Base-by-base conservation (phyloP, 2,113 vertebrate genomes). In the Petaurus breviceps region DNA sequence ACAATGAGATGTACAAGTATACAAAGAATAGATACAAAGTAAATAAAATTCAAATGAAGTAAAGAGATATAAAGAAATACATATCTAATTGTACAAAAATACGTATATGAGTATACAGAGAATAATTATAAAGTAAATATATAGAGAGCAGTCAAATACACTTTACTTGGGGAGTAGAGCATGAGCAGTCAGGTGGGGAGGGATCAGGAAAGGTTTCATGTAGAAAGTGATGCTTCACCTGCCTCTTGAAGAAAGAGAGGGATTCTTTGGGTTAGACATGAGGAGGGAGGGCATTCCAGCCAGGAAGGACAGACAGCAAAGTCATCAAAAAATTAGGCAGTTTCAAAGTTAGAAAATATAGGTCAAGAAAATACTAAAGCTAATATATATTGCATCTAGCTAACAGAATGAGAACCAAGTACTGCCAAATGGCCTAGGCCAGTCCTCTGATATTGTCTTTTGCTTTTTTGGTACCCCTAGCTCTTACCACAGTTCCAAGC, bases 131-230 rank as follows among this genome's bases (percentile, higher is more conserved):
- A 84, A 84, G n/a, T 22, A 84, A 43, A 43, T 43, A 23, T 14
- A 31, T 61, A 10, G 12, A 77, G n/a, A 84, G 6, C 37, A 22
- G n/a, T 84, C n/a, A 84, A 84, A 84, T 43, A 43, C 68, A 43
- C 37, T 43, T 84, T 23, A 43, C 6, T 43, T 43, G 37, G 68
- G 68, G 19, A 43, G n/a, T 19, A 23, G n/a, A 7, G 68, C 7
- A 43, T 6, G 14, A 1, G 61, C 37, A n/a, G 2, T n/a, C 6
- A 5, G 3, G 12, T n/a, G n/a, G n/a, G n/a, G n/a, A n/a, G 3
- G 12, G 37, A 14, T n/a, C 68, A 84, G 37, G 68, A 84, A 84
- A 77, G 37, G 31, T 68, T 77, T 77, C 19, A n/a, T 84, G 1
- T 23, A 84, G 68, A 23, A 43, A 43, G 7, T 43, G 19, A 43